These are phyloP conservation scores for Crotalus tigris DNA, from an alignment of 2,113 vertebrate species.

Conservation along the genomic window DNA sequence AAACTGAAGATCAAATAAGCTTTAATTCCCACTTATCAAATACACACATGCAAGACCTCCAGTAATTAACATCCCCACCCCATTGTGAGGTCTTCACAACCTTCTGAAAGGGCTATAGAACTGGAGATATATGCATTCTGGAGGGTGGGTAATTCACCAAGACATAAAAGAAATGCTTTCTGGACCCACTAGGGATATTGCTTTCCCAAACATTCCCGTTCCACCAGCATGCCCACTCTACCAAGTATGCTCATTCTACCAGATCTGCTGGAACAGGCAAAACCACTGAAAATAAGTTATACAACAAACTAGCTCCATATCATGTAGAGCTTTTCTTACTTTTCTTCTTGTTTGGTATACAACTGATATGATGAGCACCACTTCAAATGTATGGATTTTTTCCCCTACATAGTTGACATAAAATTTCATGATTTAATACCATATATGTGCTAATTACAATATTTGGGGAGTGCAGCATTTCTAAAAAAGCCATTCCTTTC, in stretches of 20 bases:
- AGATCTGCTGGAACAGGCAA: background rate
- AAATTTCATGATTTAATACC: background rate
- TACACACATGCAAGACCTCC: background rate
- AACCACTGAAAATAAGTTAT: background rate
- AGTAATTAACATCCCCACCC: background rate
- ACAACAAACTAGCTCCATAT: background rate
- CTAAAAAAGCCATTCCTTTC: background rate
- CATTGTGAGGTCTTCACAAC: background rate
- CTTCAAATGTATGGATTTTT: background rate
- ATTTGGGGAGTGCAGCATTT: background rate
- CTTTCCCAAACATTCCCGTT: background rate
- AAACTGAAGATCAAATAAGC: background rate
- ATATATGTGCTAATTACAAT: background rate
- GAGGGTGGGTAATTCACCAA: background rate
- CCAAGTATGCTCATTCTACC: background rate
- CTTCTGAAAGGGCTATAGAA: background rate
- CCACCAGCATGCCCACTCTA: background rate
- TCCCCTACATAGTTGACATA: background rate
- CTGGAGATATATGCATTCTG: background rate
- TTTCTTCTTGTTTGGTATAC: background rate
- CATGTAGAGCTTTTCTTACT: background rate
- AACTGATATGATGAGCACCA: background rate
- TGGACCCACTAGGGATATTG: background rate
- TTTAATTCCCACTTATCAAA: background rate
- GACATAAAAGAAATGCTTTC: background rate